These are phyloP conservation scores for Sebastes itinus DNA, from an alignment of 2,797 vertebrate species.

Conservation along the genomic window DNA sequence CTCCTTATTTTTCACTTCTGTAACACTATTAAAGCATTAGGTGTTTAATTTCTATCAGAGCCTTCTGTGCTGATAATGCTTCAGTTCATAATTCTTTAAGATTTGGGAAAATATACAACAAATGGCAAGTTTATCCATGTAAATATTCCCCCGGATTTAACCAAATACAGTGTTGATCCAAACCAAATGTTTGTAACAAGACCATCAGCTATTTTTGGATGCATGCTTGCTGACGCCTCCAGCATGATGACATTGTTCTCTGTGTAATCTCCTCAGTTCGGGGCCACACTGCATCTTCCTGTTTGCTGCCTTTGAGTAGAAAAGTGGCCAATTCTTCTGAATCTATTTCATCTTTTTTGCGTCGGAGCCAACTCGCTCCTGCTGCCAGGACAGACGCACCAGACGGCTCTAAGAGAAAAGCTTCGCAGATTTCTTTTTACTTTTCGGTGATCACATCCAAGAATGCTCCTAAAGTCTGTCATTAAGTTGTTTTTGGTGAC, in stretches of 20 bases:
- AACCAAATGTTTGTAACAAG: slow-evolving; percentile 50
- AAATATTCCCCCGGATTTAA: slow-evolving; percentile 36
- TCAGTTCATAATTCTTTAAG: slow-evolving; percentile 12
- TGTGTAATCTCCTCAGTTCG: slow-evolving; percentile 60
- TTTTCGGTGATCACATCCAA: slow-evolving; percentile 21
- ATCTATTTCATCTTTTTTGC: slow-evolving; percentile 31
- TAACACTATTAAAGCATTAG: neutral
- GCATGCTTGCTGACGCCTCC: slow-evolving; percentile 35
- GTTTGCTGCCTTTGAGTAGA: slow-evolving; percentile 28
- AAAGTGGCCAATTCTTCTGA: slow-evolving; percentile 30
- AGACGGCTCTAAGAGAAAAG: slow-evolving; percentile 3
- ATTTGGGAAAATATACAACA: slow-evolving; percentile 39
- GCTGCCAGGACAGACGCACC: slow-evolving; percentile 39
- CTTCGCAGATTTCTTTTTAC: slow-evolving; percentile 21
- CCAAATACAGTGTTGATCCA: slow-evolving; percentile 30
- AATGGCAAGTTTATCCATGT: slow-evolving; percentile 39
- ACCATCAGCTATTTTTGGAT: slow-evolving; percentile 60
- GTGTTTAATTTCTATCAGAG: neutral
- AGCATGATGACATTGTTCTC: slow-evolving; percentile 62
- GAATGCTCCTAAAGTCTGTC: neutral
- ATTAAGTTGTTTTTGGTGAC: slow-evolving; percentile 1
- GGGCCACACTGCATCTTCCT: slow-evolving; percentile 49
- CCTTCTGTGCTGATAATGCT: neutral
- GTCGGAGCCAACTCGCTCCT: slow-evolving; percentile 27
- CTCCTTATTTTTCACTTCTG: neutral